Conservation (phyloP, 2,797 vertebrate genomes). For the Trachurus trachurus region DNA sequence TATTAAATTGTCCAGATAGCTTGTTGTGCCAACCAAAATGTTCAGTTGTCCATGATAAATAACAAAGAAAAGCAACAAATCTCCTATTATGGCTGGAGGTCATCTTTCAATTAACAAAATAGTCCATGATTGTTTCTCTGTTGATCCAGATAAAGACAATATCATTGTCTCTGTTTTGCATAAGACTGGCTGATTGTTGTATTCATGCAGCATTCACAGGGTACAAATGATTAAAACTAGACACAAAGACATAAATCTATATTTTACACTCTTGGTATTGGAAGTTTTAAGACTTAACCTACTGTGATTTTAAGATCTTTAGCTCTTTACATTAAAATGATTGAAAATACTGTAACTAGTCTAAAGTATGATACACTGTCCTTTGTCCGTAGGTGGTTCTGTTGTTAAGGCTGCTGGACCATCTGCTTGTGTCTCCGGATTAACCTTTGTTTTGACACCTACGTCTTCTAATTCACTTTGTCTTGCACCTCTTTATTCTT, state of each 20-base stretch:
- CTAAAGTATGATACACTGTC: slow-evolving; percentile 78
- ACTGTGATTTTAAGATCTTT: background rate
- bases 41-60: background rate
- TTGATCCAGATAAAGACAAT: background rate
- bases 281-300: slow-evolving; percentile 8
- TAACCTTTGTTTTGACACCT: slow-evolving; percentile 16
- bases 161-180: background rate
- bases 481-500: slow-evolving; percentile 6
- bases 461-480: slow-evolving; percentile 32
- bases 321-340: background rate
- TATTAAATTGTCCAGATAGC: no score
- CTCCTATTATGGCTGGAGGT: background rate
- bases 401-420: background rate
- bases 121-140: no score
- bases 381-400: slow-evolving; percentile 60
- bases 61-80: background rate
- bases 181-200: background rate
- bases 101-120: background rate
- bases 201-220: background rate
- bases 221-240: slow-evolving; percentile 3
- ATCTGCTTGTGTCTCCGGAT: slow-evolving; percentile 39
- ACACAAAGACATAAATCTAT: background rate
- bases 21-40: no score
- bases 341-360: background rate
- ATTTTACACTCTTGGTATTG: background rate